Evolutionary conservation across 2,797 vertebrate genomes (phyloP), one percentile per base, ranked within the genome.

Genomic region (Poecilia velifera): DNA sequence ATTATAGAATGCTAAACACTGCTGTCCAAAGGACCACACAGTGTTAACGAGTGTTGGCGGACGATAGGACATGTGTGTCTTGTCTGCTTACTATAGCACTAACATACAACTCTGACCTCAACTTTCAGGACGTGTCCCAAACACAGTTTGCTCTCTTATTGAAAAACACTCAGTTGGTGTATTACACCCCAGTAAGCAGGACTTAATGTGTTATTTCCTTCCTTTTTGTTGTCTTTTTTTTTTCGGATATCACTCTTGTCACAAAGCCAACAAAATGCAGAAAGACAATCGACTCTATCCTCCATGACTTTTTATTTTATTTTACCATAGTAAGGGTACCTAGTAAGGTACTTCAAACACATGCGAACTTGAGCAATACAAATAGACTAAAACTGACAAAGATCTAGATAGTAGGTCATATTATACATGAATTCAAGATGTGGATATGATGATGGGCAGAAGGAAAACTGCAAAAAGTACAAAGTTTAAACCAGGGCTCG

Each of bases 1-100:
- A 93, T 95, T 94, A 94, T 77, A 91, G 90, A 88, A 94, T 94
- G 92, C 91, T 93, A 92, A 94, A 93, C 89, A 90, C 88, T 86
- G 85, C 78, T 73, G 82, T 93, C 89, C 84, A 92, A 94, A 94
- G 90, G 93, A 86, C 90, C 87, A 82, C 62, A 45, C 82, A 84
- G 92, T 93, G 93, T 93, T 94, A 94, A 94, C 93, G 91, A 93
- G 89, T 83, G 90, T 79, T 87, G 88, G 88, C 70, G 78, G 79
- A 85, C 80, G 73, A 80, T 47, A 57, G 76, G 74, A 89, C 89
- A 89, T 39, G 82, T 89, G 91, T 91, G 90, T 87, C 82, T 80
- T 82, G 77, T 84, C 87, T 82, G 87, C 86, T 82, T 85, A 80
- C 81, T 84, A 76, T 76, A 87, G 76, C 79, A 77, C 84, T 76